Evolutionary conservation across 2,888 invertebrate genomes (phyloP).

Genomic region (Dusona sp.): DNA sequence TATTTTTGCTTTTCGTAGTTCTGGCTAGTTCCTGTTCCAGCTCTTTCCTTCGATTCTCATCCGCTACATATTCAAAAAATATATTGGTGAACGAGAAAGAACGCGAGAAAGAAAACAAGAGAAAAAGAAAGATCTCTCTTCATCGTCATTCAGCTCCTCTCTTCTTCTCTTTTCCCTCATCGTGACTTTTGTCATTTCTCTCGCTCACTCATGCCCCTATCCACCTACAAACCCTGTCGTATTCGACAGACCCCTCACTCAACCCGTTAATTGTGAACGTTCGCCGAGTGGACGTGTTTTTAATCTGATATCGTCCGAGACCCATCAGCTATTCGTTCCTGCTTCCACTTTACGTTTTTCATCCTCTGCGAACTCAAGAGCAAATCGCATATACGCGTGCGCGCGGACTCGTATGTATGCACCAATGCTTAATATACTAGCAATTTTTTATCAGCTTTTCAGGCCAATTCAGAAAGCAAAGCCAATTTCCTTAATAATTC

Average conservation of each 20-base stretch:
- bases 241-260: slow-evolving; percentile 60
- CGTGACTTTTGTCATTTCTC: slow-evolving; percentile 31
- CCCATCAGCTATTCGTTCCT: slow-evolving; percentile 39
- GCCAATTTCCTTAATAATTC: no score
- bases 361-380: slow-evolving; percentile 3
- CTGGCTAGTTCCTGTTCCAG: slow-evolving; percentile 45
- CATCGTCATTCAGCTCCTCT: slow-evolving; percentile 5
- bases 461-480: not conserved
- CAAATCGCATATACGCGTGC: not conserved
- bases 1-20: slow-evolving; percentile 54
- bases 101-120: not conserved
- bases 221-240: slow-evolving; percentile 13
- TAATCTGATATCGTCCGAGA: slow-evolving; percentile 73
- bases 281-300: slow-evolving; percentile 73
- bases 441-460: not conserved
- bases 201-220: slow-evolving; percentile 4
- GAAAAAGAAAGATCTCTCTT: slow-evolving; percentile 9
- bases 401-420: not conserved
- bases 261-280: slow-evolving; percentile 73
- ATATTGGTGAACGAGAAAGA: not conserved
- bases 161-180: not conserved
- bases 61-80: not conserved
- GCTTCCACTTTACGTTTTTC: slow-evolving; percentile 19
- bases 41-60: slow-evolving; percentile 13
- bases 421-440: not conserved